Base-by-base conservation (phyloP, 2,888 invertebrate genomes). In the Calameuta idolon region DNA sequence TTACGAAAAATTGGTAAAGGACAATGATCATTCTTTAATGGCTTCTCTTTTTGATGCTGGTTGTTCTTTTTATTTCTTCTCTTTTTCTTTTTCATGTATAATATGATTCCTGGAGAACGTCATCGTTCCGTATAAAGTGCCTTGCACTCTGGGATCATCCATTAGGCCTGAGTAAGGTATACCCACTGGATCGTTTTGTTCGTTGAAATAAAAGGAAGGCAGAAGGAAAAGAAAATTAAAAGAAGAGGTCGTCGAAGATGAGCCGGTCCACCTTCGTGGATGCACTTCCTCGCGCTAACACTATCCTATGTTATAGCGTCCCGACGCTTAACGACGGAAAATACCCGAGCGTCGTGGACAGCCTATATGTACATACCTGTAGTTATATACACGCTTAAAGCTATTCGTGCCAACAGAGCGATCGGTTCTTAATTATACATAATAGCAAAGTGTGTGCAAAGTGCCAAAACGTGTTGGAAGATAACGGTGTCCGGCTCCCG, bases 401-500 rank as follows among this genome's bases (percentile, higher is more conserved):
- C 55, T 55, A 55, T 55, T 55, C 55, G 3, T 9, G 30, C 15
- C 71, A 33, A n/a, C 11, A 71, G 11, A 71, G 71, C 71, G 30
- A 71, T 71, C 71, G 71, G 55, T 30, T 30, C 12, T 30, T 34
- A 71, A 71, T 71, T 71, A 71, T 31, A 11, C 23, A 55, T 23
- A 55, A 55, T 34, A 30, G 71, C 55, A 12, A 71, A 69, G 12
- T 31, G n/a, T 69, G 34, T 35, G 74, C 74, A 33, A n/a, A 74
- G 74, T 74, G 74, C 33, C 74, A 74, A 74, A 74, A 74, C 74
- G 74, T 74, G 74, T 74, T 34, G 74, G 30, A 30, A 30, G 74
- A 74, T 74, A 74, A 74, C 15, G 74, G 74, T 55, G 55, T 55
- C 55, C 55, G 55, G 9, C 55, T 23, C 23, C 9, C 23, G 55